Conservation (phyloP, 2,888 invertebrate species). For the Teleogryllus oceanicus region DNA sequence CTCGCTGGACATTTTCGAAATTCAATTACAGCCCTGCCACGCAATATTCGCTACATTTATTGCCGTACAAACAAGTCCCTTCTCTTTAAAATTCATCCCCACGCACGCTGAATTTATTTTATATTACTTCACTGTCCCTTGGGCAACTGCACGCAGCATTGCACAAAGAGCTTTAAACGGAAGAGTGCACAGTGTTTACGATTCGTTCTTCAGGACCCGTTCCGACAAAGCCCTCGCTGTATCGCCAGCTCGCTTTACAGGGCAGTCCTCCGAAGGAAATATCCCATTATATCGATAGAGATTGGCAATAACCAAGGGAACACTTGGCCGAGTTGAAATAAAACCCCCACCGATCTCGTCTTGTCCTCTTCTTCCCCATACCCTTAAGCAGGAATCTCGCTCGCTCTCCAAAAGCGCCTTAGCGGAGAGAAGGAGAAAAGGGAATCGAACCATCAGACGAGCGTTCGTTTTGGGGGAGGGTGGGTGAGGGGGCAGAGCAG, state of each 20-base stretch:
- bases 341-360: not conserved
- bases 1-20: not conserved
- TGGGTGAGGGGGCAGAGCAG: too few species aligned
- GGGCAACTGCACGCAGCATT: not conserved
- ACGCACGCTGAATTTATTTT: not conserved
- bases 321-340: constrained; percentile 8
- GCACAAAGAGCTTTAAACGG: constrained; percentile 8
- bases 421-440: constrained; percentile 18
- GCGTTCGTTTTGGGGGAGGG: too few species aligned
- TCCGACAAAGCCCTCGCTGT: not conserved
- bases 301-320: constrained; percentile 10
- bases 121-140: not conserved
- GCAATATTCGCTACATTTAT: constrained; percentile 10
- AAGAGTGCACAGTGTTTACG: not conserved
- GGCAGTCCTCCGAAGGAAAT: not conserved
- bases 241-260: not conserved
- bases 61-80: not conserved
- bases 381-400: not conserved
- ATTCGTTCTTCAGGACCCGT: not conserved
- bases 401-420: not conserved
- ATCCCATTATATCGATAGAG: constrained; percentile 18
- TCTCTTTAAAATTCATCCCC: constrained; percentile 11
- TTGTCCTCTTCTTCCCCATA: not conserved
- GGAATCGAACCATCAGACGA: not conserved
- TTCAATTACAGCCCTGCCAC: not conserved